phyloP scores from a whole-genome alignment of 2,888 invertebrate genomes.

The Vanessa cardui region DNA sequence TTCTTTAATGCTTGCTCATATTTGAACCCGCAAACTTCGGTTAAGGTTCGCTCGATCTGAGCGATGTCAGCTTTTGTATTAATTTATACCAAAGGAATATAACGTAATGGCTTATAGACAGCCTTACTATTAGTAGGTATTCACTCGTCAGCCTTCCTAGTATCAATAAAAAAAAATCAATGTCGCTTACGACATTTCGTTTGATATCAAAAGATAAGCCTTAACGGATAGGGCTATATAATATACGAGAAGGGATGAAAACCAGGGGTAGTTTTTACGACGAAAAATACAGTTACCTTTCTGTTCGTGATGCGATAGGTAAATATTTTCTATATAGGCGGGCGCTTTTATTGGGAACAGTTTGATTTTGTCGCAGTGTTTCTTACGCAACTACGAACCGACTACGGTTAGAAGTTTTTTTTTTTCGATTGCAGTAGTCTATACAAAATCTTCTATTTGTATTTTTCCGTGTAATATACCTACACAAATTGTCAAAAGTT shows the following conservation, averaged over 20 bases:
- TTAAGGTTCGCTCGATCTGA: no score
- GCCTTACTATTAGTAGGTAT: slow-evolving; percentile 7
- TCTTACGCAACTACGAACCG: slow-evolving; percentile 31
- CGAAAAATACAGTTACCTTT: slow-evolving; percentile 62
- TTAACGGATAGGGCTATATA: slow-evolving; percentile 51
- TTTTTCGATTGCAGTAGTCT: slow-evolving; percentile 22
- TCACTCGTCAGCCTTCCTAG: neutral
- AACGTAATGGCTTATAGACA: neutral
- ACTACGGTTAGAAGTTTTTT: slow-evolving; percentile 24
- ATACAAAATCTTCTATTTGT: neutral
- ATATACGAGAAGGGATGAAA: slow-evolving; percentile 58
- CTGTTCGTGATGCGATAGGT: slow-evolving; percentile 59
- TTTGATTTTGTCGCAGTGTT: slow-evolving; percentile 47
- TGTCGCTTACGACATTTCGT: slow-evolving; percentile 41
- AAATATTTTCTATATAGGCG: slow-evolving; percentile 52
- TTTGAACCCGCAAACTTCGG: no score
- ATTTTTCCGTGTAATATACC: no score
- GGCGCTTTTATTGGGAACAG: slow-evolving; percentile 47
- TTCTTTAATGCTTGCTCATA: no score
- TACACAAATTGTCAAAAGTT: no score
- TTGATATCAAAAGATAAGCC: slow-evolving; percentile 53
- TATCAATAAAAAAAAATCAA: slow-evolving; percentile 22
- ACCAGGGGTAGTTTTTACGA: slow-evolving; percentile 70
- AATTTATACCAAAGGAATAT: no score
- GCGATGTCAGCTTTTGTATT: no score